Evolutionary conservation across 1,140 invertebrate species (phyloP).

Genomic region (Hylyphantes graminicola): DNA sequence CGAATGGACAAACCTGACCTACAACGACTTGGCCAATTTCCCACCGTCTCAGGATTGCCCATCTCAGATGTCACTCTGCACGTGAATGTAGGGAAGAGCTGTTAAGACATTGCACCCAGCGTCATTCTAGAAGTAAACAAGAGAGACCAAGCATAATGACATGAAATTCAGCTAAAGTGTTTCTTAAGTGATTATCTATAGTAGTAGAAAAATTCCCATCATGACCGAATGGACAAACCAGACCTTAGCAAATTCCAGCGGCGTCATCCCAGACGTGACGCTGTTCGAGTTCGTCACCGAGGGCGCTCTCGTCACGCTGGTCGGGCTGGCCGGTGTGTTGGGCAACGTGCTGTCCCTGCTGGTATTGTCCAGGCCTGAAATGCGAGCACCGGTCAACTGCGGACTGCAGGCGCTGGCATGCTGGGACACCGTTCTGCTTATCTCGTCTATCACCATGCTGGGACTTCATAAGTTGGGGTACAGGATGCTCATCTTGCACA

Average conservation of each 20-base stretch:
- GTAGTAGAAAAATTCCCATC: too few relatives aligned
- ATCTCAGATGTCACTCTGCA: too few relatives aligned
- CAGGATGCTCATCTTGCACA: conserved; percentile 11
- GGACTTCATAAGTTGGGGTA: conserved; percentile 51
- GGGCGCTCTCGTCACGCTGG: conserved; percentile 33
- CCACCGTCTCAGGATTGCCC: too few relatives aligned
- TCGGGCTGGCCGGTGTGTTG: conserved; percentile 30
- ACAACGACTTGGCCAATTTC: too few relatives aligned
- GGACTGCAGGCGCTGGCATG: conserved; percentile 51
- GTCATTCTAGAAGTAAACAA: too few relatives aligned
- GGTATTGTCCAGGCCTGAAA: conserved; percentile 50
- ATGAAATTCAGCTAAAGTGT: too few relatives aligned
- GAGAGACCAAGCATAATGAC: too few relatives aligned
- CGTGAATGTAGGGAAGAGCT: too few relatives aligned
- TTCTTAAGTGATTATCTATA: too few relatives aligned
- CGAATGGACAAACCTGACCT: too few relatives aligned
- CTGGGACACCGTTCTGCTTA: conserved; percentile 52
- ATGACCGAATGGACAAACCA: too few relatives aligned
- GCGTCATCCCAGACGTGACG: conserved; percentile 35
- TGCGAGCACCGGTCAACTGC: conserved; percentile 56
- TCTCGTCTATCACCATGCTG: conserved; percentile 43
- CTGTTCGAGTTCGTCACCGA: conserved; percentile 49
- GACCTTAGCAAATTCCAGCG: conserved; percentile 14
- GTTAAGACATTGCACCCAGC: too few relatives aligned
- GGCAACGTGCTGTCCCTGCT: conserved; percentile 54